A percentile compares a stretch with the other conserved stretches of the same genome.
These are phyloP conservation scores for Enteromius paludinosus DNA, from an alignment of 2,797 vertebrate genomes.

Conservation along the genomic window DNA sequence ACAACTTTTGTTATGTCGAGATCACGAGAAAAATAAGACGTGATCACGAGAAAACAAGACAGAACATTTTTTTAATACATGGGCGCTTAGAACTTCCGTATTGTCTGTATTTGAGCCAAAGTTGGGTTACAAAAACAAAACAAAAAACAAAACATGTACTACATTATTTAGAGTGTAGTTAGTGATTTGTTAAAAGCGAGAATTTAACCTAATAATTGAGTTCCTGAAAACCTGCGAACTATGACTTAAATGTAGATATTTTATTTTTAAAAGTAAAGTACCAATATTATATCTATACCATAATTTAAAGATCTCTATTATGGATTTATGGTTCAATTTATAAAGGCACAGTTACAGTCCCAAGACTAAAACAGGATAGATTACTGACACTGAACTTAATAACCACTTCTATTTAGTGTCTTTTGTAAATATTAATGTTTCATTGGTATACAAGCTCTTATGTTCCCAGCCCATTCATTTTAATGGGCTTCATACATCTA, in stretches of 20 bases:
- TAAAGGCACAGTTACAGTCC: neutral
- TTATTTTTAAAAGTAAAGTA: neutral
- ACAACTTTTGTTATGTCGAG: no score
- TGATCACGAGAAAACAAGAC: no score
- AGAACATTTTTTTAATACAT: no score
- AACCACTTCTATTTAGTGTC: neutral
- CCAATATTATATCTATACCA: neutral
- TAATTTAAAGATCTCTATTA: no score
- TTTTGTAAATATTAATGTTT: neutral
- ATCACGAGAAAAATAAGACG: no score
- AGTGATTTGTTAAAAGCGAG: no score
- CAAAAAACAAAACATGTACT: no score
- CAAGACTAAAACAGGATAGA: neutral
- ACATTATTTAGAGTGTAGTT: no score
- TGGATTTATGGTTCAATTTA: neutral
- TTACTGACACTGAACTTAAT: neutral
- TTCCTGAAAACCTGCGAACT: neutral
- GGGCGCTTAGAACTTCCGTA: no score
- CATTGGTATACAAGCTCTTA: neutral
- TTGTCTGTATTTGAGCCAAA: no score
- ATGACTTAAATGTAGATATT: neutral
- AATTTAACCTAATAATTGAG: no score
- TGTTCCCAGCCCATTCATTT: neutral
- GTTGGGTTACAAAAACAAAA: no score
- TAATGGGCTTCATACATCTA: neutral